Evolutionary conservation across 2,888 invertebrate species (phyloP).

Genomic region (Andrena camellia): DNA sequence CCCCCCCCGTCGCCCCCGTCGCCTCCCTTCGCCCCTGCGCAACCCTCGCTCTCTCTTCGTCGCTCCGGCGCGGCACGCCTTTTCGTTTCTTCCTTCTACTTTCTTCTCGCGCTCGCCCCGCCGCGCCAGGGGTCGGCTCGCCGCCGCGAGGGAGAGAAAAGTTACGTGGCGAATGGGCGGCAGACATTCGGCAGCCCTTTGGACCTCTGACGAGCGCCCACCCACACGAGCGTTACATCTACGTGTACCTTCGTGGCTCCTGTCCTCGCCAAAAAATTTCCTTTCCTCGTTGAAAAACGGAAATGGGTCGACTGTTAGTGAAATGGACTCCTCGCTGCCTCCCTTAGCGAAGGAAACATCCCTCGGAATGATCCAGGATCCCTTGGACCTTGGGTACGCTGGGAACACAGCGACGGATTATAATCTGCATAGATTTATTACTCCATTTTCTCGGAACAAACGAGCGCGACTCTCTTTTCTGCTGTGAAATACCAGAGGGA

Average conservation of each 20-base stretch:
- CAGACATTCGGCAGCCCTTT: slow-evolving; percentile 65
- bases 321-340: neutral
- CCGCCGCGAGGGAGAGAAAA: slow-evolving; percentile 57
- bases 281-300: neutral
- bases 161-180: slow-evolving; percentile 56
- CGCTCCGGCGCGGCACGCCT: slow-evolving; percentile 51
- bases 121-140: slow-evolving; percentile 54
- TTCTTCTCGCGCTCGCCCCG: slow-evolving; percentile 54
- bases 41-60: slow-evolving; percentile 49
- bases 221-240: slow-evolving; percentile 44
- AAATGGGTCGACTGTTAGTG: slow-evolving; percentile 24
- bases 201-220: slow-evolving; percentile 49
- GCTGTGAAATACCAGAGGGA: neutral
- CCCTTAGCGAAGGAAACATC: neutral
- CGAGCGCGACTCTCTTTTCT: neutral
- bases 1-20: slow-evolving; percentile 49
- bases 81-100: slow-evolving; percentile 53
- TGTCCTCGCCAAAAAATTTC: slow-evolving; percentile 11
- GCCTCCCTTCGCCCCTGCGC: neutral
- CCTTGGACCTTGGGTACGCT: neutral
- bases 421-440: neutral
- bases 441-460: neutral
- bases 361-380: neutral
- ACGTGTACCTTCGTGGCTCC: slow-evolving; percentile 27
- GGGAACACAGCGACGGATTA: neutral